Percentiles rank a stretch among this genome's conserved stretches.
phyloP scores from a whole-genome alignment of 2,797 vertebrate genomes.

The Capromys pilorides region DNA sequence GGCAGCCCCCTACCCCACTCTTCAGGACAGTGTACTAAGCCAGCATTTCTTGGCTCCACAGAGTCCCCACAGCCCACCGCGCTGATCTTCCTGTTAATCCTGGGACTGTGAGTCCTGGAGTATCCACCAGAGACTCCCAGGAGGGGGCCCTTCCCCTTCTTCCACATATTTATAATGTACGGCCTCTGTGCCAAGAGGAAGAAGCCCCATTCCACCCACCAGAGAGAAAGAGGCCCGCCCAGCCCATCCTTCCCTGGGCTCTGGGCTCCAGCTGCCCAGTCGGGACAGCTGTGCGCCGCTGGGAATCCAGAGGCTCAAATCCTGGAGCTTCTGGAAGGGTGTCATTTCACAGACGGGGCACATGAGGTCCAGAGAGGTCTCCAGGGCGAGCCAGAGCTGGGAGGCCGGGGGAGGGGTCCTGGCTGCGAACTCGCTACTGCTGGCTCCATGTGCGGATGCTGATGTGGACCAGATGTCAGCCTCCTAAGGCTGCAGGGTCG shows the following conservation, averaged over 20 bases:
- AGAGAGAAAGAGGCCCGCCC: not conserved
- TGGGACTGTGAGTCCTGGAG: conserved; percentile 5
- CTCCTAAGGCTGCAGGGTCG: not conserved
- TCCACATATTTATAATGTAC: conserved; percentile 40
- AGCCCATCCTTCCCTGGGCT: conserved; percentile 27
- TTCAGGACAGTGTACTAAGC: conserved; percentile 39
- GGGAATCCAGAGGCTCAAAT: conserved; percentile 2
- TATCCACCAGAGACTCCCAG: conserved; percentile 19
- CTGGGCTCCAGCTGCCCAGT: conserved; percentile 42
- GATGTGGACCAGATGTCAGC: not conserved
- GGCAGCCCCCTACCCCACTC: not conserved
- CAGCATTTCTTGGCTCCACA: not conserved
- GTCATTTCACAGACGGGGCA: conserved; percentile 12
- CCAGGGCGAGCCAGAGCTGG: not conserved
- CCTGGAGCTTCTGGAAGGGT: conserved; percentile 22
- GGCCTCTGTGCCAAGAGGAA: not conserved
- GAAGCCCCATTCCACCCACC: conserved; percentile 53
- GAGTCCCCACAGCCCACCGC: not conserved
- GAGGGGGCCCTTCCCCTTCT: conserved; percentile 26
- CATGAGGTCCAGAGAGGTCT: not conserved
- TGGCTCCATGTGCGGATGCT: not conserved
- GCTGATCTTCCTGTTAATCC: not conserved
- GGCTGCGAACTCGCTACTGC: not conserved
- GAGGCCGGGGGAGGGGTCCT: not conserved
- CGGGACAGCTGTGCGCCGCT: conserved; percentile 12